These are phyloP conservation scores for Turritopsis dohrnii DNA, from an alignment of 30 jellyfish, hydroid and myxozoan genomes.

Conservation along the genomic window DNA sequence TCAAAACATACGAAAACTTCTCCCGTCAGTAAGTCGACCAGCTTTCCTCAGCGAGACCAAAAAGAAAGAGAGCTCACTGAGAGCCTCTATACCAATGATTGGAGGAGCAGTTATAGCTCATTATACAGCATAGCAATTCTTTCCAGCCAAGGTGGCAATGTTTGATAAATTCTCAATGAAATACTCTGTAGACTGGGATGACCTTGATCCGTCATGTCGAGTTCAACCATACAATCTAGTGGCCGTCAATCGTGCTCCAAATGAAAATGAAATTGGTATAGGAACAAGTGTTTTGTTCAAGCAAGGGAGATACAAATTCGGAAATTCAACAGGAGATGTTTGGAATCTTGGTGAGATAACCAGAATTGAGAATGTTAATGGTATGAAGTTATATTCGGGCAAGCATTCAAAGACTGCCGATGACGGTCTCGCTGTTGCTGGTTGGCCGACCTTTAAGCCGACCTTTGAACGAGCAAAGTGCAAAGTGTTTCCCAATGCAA, in stretches of 20 bases:
- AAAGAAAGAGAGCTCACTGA: background rate
- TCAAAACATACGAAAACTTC: background rate
- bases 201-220: background rate
- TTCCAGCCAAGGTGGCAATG: constrained; percentile 1
- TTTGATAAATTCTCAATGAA: constrained; percentile 3
- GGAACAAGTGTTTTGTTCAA: constrained; percentile 11
- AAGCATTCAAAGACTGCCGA: background rate
- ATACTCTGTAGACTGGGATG: constrained; percentile 4
- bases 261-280: background rate
- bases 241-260: background rate
- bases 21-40: background rate
- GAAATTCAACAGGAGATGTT: background rate
- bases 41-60: background rate
- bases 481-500: constrained; percentile 2
- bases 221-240: constrained; percentile 5
- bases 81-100: constrained; percentile 15
- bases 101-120: constrained; percentile 6
- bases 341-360: constrained; percentile 13
- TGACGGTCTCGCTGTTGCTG: constrained; percentile 7
- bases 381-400: background rate
- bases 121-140: constrained; percentile 9
- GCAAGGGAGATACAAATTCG: background rate
- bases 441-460: background rate
- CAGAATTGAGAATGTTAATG: background rate
- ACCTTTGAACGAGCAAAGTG: background rate